These are phyloP conservation scores for Mixornis gularis DNA, from an alignment of 2,113 vertebrate genomes.

Conservation along the genomic window DNA sequence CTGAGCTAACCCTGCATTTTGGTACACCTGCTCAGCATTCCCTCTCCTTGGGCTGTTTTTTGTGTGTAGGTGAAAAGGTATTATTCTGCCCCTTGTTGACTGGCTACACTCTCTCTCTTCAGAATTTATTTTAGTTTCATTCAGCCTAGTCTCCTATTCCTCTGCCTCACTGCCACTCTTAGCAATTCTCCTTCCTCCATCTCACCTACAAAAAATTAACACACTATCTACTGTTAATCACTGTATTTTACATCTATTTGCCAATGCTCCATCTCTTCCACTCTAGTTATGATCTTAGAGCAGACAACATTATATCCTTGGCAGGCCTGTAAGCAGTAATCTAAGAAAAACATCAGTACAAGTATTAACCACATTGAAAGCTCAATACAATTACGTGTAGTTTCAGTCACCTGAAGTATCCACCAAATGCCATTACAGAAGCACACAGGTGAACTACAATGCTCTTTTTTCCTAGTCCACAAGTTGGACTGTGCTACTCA, in stretches of 20 bases:
- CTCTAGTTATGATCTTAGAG: neutral
- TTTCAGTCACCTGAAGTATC: neutral
- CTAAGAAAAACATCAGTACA: neutral
- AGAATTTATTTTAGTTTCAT: neutral
- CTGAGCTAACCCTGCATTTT: neutral
- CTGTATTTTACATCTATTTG: neutral
- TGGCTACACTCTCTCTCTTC: neutral
- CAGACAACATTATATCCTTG: neutral
- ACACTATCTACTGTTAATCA: neutral
- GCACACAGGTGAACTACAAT: neutral
- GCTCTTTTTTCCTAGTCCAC: neutral
- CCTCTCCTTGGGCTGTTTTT: neutral
- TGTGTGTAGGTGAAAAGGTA: rapidly evolving
- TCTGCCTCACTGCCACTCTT: neutral
- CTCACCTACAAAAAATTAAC: neutral
- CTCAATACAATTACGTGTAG: neutral
- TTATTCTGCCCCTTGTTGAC: neutral
- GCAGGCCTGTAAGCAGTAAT: neutral
- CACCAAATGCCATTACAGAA: neutral
- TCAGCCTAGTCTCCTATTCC: neutral
- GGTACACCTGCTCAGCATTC: neutral
- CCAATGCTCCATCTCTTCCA: neutral
- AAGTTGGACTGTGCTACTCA: neutral
- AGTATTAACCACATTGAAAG: neutral
- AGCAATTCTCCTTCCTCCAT: neutral